A percentile compares a stretch with the other conserved stretches of the same genome.
Conservation (phyloP, 1,140 invertebrate species). For the Dysdera silvatica region DNA sequence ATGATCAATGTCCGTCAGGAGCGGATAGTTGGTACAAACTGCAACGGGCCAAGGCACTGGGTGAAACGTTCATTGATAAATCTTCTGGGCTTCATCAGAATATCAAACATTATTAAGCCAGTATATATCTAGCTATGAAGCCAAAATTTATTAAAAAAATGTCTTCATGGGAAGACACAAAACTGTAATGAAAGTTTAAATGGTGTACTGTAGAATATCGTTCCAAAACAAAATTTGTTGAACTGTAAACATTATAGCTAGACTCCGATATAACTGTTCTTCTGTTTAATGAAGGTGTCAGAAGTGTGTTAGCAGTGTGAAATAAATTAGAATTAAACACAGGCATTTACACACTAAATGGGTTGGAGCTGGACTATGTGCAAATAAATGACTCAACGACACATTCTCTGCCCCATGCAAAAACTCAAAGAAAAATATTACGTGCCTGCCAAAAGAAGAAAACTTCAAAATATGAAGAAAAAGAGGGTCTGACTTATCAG, state of each 20-base stretch:
- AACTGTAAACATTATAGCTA: not conserved
- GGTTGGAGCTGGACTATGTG: not conserved
- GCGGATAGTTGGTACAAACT: not conserved
- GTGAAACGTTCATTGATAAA: not conserved
- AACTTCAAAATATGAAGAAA: not conserved
- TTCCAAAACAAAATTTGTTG: constrained; percentile 12
- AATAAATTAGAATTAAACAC: not conserved
- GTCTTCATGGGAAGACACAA: constrained; percentile 12
- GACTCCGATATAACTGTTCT: not conserved
- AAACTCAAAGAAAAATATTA: not conserved
- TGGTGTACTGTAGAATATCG: constrained; percentile 2
- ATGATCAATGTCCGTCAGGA: constrained; percentile 1
- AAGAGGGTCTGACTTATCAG: not conserved
- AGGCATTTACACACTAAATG: not conserved
- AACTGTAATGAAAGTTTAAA: no score
- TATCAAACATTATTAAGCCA: constrained; percentile 9
- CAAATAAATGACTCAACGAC: not conserved
- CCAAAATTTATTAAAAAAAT: constrained; percentile 3
- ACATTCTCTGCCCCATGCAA: not conserved
- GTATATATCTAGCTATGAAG: not conserved
- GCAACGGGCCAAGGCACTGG: not conserved
- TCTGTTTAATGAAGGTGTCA: constrained; percentile 5
- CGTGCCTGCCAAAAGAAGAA: not conserved
- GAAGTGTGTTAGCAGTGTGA: not conserved
- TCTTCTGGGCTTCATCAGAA: not conserved